Evolutionary conservation across 2,888 invertebrate genomes (phyloP), one percentile per base, ranked within the genome.

Genomic region (Thumatha senex): DNA sequence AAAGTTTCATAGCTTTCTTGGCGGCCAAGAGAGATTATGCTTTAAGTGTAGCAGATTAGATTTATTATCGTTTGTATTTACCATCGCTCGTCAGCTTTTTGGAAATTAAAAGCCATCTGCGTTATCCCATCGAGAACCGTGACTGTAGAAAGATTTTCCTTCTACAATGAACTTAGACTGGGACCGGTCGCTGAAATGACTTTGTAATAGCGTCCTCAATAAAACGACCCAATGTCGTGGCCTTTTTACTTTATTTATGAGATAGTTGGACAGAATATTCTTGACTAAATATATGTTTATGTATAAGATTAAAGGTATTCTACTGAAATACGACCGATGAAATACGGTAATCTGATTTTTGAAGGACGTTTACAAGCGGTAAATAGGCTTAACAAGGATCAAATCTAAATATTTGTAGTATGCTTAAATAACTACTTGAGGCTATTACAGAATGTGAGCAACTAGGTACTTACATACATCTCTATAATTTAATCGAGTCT

Each of bases 121-220:
- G 90, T 89, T 91, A 89, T 90, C 90, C 91, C 90, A 89, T 89
- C 90, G 89, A 90, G 91, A 89, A 83, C 89, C 89, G 90, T 89
- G 90, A 89, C 90, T 89, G 90, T 89, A 86, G 87, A 89, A 91
- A 89, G 90, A 91, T 90, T 91, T 91, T 84, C 89, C 86, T 83
- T 86, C 87, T 87, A 90, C 90, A 90, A 90, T 89, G 84, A 85
- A 84, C 86, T 82, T 84, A 86, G 84, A 86, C 84, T 83, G 79
- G 81, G 82, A 72, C 82, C 84, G 82, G 82, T 82, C 83, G 80
- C 77, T 77, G 78, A 84, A 89, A 90, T 86, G 84, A 89, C 88
- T 89, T 87, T 89, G 86, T 87, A 88, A 90, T 87, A 81, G 82
- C 86, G 83, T 82, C 74, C 79, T 82, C 82, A 86, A 85, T 86